Percentiles rank a stretch among this genome's conserved stretches.
Evolutionary conservation across 92 coral and sea anemone species (phyloP).

Genomic region (Epizoanthus fatuus): DNA sequence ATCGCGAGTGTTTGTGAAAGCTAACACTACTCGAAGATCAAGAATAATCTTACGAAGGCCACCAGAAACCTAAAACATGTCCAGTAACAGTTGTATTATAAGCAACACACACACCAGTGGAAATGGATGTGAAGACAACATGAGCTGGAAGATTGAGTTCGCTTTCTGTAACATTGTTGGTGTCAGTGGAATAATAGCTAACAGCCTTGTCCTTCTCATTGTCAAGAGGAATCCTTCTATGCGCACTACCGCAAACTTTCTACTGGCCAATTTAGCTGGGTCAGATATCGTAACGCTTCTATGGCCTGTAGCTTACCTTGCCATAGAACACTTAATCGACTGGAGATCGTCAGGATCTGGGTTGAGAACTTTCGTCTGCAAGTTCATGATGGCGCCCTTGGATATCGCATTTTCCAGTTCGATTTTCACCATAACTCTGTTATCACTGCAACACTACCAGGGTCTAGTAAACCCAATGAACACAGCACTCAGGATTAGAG

Average conservation of each 20-base stretch:
- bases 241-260: not conserved
- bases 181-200: not conserved
- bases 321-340: not conserved
- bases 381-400: not conserved
- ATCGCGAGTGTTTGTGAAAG: no score
- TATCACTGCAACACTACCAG: conserved; percentile 1
- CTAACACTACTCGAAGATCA: no score
- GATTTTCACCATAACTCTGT: not conserved
- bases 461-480: not conserved
- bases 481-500: conserved; percentile 4
- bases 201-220: not conserved
- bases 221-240: not conserved
- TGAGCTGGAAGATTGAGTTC: not conserved
- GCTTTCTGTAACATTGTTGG: not conserved
- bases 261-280: conserved; percentile 1
- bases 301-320: not conserved
- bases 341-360: not conserved
- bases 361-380: not conserved
- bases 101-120: no score
- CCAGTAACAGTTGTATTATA: not conserved
- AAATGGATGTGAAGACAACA: not conserved
- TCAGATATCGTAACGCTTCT: not conserved
- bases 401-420: not conserved
- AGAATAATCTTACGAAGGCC: not conserved
- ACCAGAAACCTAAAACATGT: not conserved